A percentile compares a stretch with the other conserved stretches of the same genome.
Conservation (phyloP, 2,797 vertebrate genomes). For the Crenichthys baileyi region DNA sequence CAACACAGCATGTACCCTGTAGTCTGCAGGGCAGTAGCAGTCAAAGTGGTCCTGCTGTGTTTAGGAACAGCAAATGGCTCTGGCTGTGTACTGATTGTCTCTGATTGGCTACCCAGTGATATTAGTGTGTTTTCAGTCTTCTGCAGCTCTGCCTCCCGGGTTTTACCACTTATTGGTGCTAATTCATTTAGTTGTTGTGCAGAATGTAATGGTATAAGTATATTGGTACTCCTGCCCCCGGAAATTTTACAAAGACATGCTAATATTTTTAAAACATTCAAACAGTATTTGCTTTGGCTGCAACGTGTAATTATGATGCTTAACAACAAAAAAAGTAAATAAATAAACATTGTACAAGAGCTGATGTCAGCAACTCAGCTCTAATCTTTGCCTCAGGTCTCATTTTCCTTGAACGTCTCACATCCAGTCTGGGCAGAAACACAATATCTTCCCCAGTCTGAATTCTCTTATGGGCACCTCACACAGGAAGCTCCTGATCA, state of each 20-base stretch:
- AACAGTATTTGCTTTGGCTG: background rate
- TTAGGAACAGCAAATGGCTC: background rate
- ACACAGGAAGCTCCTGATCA: constrained; percentile 11
- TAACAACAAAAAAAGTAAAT: background rate
- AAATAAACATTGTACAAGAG: constrained; percentile 11
- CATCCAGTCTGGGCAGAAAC: constrained; percentile 33
- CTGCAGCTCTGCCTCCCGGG: background rate
- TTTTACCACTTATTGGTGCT: background rate
- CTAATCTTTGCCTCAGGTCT: constrained; percentile 42
- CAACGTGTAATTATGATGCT: background rate
- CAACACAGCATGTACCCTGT: background rate
- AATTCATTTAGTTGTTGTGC: background rate
- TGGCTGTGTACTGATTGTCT: background rate
- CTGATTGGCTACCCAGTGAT: background rate
- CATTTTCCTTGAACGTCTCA: constrained; percentile 45
- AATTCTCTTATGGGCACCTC: constrained; percentile 1
- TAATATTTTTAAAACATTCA: background rate
- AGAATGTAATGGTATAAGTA: background rate
- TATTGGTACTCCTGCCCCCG: no score
- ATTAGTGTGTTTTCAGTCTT: background rate
- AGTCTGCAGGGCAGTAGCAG: background rate
- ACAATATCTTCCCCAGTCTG: constrained; percentile 7
- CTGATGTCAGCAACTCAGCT: constrained; percentile 57
- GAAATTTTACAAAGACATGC: background rate
- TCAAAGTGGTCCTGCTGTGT: background rate